Conservation (phyloP, 2,888 invertebrate species). For the Malacosoma neustria region DNA sequence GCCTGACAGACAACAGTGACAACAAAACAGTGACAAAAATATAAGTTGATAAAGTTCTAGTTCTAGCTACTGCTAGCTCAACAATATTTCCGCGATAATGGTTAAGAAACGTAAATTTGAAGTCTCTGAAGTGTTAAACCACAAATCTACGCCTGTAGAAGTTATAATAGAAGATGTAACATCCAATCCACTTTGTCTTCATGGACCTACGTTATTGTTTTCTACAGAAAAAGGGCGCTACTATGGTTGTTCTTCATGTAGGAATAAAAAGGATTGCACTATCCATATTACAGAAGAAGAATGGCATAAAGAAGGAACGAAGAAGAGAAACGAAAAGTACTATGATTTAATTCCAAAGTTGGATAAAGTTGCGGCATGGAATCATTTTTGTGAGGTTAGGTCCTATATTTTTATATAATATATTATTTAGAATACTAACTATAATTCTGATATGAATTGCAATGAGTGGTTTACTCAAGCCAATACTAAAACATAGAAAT, state of each 20-base stretch:
- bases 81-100: constrained; percentile 26
- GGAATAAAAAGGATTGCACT: constrained; percentile 84
- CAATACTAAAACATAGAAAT: no score
- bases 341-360: constrained; percentile 58
- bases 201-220: constrained; percentile 86
- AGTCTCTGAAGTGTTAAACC: constrained; percentile 16
- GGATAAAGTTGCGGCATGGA: constrained; percentile 69
- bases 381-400: constrained; percentile 65
- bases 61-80: no score
- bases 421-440: no score
- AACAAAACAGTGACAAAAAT: no score
- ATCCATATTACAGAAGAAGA: constrained; percentile 77
- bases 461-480: no score
- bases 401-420: constrained; percentile 8
- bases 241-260: constrained; percentile 89
- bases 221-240: constrained; percentile 75
- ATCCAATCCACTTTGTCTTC: constrained; percentile 81
- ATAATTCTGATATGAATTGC: no score
- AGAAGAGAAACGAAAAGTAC: constrained; percentile 58
- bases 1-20: no score
- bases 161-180: constrained; percentile 73
- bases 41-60: no score
- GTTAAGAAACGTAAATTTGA: constrained; percentile 47
- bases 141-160: constrained; percentile 50
- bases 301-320: constrained; percentile 67